Conservation (phyloP, 2,797 vertebrate genomes). For the Sciaenops ocellatus region DNA sequence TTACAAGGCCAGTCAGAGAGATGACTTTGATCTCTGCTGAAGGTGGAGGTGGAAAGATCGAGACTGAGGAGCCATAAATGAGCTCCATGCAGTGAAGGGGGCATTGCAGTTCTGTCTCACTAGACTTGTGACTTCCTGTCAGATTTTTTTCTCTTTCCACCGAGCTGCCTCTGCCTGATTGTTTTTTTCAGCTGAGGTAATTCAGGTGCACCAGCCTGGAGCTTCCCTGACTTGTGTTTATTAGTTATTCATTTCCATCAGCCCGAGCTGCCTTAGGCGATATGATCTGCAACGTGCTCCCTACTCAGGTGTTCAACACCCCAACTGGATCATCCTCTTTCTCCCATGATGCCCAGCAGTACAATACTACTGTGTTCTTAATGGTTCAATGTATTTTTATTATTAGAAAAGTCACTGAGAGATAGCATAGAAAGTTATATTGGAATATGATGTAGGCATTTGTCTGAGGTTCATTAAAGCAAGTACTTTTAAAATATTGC, state of each 20-base stretch:
- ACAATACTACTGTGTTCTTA: constrained; percentile 25
- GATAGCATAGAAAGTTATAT: background rate
- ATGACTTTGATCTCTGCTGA: constrained; percentile 70
- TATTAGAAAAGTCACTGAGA: constrained; percentile 11
- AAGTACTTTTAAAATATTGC: background rate
- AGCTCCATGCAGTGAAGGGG: constrained; percentile 60
- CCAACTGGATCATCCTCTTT: constrained; percentile 53
- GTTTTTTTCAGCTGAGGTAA: constrained; percentile 76
- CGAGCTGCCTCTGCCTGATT: constrained; percentile 63
- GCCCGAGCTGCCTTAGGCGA: constrained; percentile 65
- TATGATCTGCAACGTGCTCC: constrained; percentile 67
- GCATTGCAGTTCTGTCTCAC: constrained; percentile 69
- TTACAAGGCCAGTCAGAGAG: constrained; percentile 36
- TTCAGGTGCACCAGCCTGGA: constrained; percentile 79
- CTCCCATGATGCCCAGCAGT: constrained; percentile 57
- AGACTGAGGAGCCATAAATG: constrained; percentile 59
- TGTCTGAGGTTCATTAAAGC: constrained; percentile 17
- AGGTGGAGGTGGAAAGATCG: constrained; percentile 66
- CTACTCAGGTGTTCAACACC: constrained; percentile 69
- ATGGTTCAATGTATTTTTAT: constrained; percentile 47
- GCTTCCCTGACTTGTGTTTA: constrained; percentile 77
- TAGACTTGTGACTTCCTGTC: constrained; percentile 71
- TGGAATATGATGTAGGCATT: background rate
- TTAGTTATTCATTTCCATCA: constrained; percentile 83
- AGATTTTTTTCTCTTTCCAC: constrained; percentile 24